Evolutionary conservation across 2,113 vertebrate genomes (phyloP).

Genomic region (Mormyrus iriodes): DNA sequence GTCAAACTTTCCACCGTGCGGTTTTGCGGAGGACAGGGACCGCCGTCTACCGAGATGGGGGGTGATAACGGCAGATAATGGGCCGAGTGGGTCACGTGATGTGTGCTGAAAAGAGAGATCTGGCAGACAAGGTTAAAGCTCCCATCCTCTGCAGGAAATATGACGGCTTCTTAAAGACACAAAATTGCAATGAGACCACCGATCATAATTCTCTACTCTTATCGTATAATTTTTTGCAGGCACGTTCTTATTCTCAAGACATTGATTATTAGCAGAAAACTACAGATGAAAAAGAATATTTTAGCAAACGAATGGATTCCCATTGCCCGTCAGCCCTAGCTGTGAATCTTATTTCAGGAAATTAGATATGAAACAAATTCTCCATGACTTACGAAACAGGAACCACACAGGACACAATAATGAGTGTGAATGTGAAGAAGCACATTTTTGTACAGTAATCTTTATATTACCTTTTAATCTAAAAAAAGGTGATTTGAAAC

Average conservation of each 20-base stretch:
- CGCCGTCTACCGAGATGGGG: background rate
- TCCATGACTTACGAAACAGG: slow-evolving; percentile 4
- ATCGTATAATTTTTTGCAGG: background rate
- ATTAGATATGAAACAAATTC: background rate
- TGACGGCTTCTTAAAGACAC: background rate
- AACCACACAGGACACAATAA: background rate
- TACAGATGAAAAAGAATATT: background rate
- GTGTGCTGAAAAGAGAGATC: background rate
- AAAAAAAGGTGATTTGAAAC: background rate
- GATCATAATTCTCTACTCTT: background rate
- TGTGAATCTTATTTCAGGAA: background rate
- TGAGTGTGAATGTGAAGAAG: background rate
- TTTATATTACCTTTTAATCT: background rate
- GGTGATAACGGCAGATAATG: background rate
- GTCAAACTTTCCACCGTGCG: background rate
- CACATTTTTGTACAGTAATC: background rate
- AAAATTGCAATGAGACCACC: background rate
- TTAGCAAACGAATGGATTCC: background rate
- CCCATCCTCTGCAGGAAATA: background rate
- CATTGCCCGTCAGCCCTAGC: too few relatives aligned
- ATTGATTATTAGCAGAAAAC: background rate
- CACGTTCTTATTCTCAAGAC: background rate
- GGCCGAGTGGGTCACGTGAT: background rate
- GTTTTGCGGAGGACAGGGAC: background rate
- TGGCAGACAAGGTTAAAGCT: slow-evolving; percentile 2